Conservation (phyloP, 2,888 invertebrate genomes). For the Adineta ricciae region DNA sequence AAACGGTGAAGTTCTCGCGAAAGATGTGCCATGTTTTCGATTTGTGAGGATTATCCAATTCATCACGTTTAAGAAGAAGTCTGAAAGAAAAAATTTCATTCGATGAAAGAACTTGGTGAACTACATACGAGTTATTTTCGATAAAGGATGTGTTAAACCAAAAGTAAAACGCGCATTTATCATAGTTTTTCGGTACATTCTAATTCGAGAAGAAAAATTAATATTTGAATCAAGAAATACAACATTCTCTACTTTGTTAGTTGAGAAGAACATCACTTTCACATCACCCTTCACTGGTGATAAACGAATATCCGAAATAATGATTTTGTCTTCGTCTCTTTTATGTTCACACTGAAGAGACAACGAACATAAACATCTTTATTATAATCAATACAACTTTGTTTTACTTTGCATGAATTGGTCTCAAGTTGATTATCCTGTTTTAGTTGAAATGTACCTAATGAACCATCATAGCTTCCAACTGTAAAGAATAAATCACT, state of each 20-base stretch:
- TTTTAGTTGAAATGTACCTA: constrained; percentile 3
- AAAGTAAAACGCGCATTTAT: constrained; percentile 54
- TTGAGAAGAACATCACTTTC: constrained; percentile 49
- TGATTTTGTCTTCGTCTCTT: constrained; percentile 38
- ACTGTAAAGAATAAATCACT: constrained; percentile 47
- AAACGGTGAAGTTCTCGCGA: constrained; percentile 48
- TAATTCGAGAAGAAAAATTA: constrained; percentile 35
- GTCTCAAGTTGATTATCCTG: constrained; percentile 24
- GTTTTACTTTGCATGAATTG: constrained; percentile 24
- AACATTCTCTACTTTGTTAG: constrained; percentile 36
- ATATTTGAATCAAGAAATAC: neutral
- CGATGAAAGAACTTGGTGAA: constrained; percentile 18
- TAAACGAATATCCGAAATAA: constrained; percentile 39
- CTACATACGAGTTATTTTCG: constrained; percentile 45
- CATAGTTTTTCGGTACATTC: constrained; percentile 51
- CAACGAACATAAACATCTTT: no score
- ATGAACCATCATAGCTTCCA: constrained; percentile 18
- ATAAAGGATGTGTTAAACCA: constrained; percentile 54
- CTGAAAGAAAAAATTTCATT: constrained; percentile 37
- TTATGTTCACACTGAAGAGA: constrained; percentile 37
- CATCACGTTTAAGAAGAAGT: constrained; percentile 46
- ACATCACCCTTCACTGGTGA: constrained; percentile 49
- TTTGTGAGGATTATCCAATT: constrained; percentile 54
- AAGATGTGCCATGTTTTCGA: constrained; percentile 50
- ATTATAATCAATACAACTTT: no score